phyloP scores from a whole-genome alignment of 2,888 invertebrate species.

The Leucophora obtusa region DNA sequence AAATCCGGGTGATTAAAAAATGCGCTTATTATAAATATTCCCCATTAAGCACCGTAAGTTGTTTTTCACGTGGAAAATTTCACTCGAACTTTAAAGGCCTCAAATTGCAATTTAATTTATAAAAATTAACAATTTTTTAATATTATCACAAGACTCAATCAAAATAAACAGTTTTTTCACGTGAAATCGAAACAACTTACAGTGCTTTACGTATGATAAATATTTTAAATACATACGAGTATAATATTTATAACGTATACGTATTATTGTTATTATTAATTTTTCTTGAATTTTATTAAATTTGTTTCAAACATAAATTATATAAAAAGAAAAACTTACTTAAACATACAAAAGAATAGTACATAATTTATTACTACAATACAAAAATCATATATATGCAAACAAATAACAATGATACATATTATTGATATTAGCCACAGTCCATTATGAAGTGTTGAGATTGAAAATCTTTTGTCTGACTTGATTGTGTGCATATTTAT shows the following conservation, averaged over 20 bases:
- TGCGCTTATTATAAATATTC: too few species aligned
- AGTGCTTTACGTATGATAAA: neutral
- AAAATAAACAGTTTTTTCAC: too few species aligned
- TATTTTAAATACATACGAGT: neutral
- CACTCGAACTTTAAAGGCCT: too few species aligned
- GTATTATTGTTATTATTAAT: neutral
- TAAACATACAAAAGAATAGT: neutral
- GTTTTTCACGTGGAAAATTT: too few species aligned
- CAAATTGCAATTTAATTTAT: too few species aligned
- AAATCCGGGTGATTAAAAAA: too few species aligned
- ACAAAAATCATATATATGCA: neutral
- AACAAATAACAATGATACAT: neutral
- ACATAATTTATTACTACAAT: neutral
- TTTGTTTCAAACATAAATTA: neutral
- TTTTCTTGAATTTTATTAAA: neutral
- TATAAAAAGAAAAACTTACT: neutral
- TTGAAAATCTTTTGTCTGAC: constrained; percentile 26
- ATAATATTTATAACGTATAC: neutral
- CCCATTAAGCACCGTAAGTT: too few species aligned
- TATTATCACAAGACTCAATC: too few species aligned
- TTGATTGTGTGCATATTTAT: neutral
- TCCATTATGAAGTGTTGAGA: constrained; percentile 61
- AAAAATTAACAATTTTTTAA: too few species aligned
- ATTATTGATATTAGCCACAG: constrained; percentile 55
- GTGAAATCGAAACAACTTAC: neutral